Evolutionary conservation across 1,140 invertebrate species (phyloP).

Genomic region (Whitmania pigra): DNA sequence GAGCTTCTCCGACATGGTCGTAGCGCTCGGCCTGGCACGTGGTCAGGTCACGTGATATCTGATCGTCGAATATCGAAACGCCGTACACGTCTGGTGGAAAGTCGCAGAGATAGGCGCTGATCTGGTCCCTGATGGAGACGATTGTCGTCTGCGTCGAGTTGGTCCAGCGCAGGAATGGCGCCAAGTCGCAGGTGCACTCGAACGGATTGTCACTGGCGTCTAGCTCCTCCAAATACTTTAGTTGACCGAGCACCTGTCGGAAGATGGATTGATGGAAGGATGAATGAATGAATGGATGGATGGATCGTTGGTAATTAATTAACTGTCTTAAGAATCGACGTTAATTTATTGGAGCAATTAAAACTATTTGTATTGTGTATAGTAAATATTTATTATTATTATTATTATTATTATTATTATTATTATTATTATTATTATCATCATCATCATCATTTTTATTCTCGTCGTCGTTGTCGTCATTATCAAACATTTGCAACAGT

Average conservation of each 20-base stretch:
- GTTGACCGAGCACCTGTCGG: constrained; percentile 15
- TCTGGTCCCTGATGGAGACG: constrained; percentile 12
- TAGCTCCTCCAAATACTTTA: constrained; percentile 22
- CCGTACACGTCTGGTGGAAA: constrained; percentile 10
- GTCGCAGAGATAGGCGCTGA: constrained; percentile 11
- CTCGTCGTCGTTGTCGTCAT: too few species aligned
- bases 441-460: too few species aligned
- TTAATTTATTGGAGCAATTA: too few species aligned
- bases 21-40: background rate
- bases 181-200: constrained; percentile 23
- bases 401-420: constrained; percentile 10
- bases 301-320: background rate
- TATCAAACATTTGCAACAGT: too few species aligned
- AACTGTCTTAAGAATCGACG: background rate
- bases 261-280: background rate
- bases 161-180: constrained; percentile 21
- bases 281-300: background rate
- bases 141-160: constrained; percentile 16
- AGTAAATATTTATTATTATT: too few species aligned
- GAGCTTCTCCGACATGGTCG: background rate
- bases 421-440: background rate
- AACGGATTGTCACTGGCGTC: constrained; percentile 23
- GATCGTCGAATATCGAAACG: background rate
- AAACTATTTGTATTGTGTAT: too few species aligned
- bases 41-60: background rate